These are phyloP conservation scores for Orcinus orca DNA, from an alignment of 2,113 vertebrate species.

Conservation along the genomic window DNA sequence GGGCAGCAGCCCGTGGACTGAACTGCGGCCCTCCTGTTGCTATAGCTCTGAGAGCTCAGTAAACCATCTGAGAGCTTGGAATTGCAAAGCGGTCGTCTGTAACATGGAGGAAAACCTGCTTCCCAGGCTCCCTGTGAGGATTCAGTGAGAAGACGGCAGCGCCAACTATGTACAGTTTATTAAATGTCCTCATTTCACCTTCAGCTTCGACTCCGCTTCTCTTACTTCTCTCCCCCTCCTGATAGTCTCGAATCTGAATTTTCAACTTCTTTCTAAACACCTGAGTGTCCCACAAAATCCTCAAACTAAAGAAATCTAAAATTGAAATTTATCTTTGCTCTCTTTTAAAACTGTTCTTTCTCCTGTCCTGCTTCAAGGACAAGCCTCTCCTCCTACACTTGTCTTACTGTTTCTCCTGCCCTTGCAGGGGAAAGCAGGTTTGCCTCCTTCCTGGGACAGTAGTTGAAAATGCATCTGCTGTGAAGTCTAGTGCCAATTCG, in stretches of 20 bases:
- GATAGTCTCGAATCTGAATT: neutral
- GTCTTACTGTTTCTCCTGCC: neutral
- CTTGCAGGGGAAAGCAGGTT: neutral
- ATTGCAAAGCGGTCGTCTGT: neutral
- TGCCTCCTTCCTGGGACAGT: neutral
- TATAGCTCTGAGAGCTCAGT: fast-evolving
- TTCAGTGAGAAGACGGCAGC: neutral
- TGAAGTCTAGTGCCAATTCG: neutral
- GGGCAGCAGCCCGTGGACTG: too few relatives aligned
- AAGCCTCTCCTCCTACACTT: neutral
- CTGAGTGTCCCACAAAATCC: neutral
- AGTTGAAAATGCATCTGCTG: neutral
- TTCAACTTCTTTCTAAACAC: neutral
- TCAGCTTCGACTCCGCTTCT: neutral
- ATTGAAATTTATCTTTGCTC: neutral
- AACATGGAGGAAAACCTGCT: neutral
- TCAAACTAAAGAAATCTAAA: neutral
- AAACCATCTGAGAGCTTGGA: too few relatives aligned
- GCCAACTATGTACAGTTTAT: fast-evolving
- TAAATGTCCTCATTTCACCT: neutral
- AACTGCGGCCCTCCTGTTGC: neutral
- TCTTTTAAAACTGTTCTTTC: neutral
- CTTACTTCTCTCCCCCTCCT: neutral
- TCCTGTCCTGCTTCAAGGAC: neutral
- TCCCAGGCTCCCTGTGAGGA: neutral